Conservation (phyloP, 1,140 invertebrate species). For the Eumeta japonica region DNA sequence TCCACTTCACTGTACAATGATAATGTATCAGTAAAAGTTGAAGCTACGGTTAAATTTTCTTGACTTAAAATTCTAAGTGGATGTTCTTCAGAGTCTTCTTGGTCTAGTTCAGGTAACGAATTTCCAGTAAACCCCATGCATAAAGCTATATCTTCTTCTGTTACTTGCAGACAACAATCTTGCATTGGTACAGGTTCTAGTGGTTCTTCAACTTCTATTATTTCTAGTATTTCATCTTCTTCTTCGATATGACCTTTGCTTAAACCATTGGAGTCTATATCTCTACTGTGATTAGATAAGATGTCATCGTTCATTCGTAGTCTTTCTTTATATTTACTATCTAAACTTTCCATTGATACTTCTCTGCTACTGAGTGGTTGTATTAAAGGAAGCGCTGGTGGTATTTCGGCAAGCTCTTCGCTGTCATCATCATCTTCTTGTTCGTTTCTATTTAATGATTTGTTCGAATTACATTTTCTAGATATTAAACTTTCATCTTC, state of each 20-base stretch:
- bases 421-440: slow-evolving; percentile 72
- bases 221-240: slow-evolving; percentile 75
- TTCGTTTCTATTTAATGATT: slow-evolving; percentile 34
- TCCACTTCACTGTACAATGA: slow-evolving; percentile 75
- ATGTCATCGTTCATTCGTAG: slow-evolving; percentile 60
- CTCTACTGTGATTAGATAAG: slow-evolving; percentile 48
- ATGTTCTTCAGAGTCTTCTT: slow-evolving; percentile 69
- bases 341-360: slow-evolving; percentile 76
- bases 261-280: slow-evolving; percentile 47
- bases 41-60: slow-evolving; percentile 86
- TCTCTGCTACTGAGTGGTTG: slow-evolving; percentile 74
- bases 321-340: slow-evolving; percentile 65
- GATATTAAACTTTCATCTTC: slow-evolving; percentile 13
- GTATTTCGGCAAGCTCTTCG: slow-evolving; percentile 70
- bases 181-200: slow-evolving; percentile 78
- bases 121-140: slow-evolving; percentile 77
- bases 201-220: slow-evolving; percentile 78
- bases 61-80: slow-evolving; percentile 83
- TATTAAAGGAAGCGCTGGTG: slow-evolving; percentile 72
- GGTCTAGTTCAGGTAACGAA: slow-evolving; percentile 69
- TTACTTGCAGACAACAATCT: slow-evolving; percentile 83
- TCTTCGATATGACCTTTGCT: slow-evolving; percentile 54
- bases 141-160: slow-evolving; percentile 86
- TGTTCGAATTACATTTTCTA: slow-evolving; percentile 23
- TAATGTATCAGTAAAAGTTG: slow-evolving; percentile 81